Conservation (phyloP, 2,797 vertebrate species). For the Percopsis omiscomaycus region DNA sequence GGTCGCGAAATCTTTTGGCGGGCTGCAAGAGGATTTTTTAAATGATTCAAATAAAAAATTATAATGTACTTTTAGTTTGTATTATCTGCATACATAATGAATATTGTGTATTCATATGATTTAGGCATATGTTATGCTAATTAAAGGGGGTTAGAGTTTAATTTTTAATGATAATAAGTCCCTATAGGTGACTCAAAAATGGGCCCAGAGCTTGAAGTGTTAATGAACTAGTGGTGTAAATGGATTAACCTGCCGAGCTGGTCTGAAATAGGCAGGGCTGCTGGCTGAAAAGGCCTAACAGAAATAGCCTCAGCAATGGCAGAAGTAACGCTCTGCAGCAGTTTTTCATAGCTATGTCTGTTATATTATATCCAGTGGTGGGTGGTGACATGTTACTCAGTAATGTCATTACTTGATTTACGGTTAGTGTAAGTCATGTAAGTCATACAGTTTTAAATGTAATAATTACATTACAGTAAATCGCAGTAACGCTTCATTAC, state of each 20-base stretch:
- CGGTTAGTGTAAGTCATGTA: too few relatives aligned
- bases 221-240: constrained; percentile 25
- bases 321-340: constrained; percentile 54
- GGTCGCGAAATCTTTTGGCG: constrained; percentile 5
- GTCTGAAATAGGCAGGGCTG: constrained; percentile 51
- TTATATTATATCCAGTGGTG: constrained; percentile 25
- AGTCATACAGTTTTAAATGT: too few relatives aligned
- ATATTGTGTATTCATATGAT: too few relatives aligned
- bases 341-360: constrained; percentile 25
- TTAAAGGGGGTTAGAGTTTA: too few relatives aligned
- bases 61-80: too few relatives aligned
- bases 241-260: constrained; percentile 62
- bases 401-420: too few relatives aligned
- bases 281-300: constrained; percentile 52
- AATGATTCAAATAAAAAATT: constrained; percentile 32
- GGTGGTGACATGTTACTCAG: too few relatives aligned
- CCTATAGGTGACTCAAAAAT: constrained; percentile 30
- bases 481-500: too few relatives aligned
- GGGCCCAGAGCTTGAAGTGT: constrained; percentile 39
- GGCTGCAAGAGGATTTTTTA: not conserved
- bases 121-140: too few relatives aligned
- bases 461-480: too few relatives aligned
- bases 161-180: not conserved
- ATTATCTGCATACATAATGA: too few relatives aligned
- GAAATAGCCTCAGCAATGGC: constrained; percentile 62